phyloP scores from a whole-genome alignment of 2,113 vertebrate genomes.

The Pterophyllum scalare region DNA sequence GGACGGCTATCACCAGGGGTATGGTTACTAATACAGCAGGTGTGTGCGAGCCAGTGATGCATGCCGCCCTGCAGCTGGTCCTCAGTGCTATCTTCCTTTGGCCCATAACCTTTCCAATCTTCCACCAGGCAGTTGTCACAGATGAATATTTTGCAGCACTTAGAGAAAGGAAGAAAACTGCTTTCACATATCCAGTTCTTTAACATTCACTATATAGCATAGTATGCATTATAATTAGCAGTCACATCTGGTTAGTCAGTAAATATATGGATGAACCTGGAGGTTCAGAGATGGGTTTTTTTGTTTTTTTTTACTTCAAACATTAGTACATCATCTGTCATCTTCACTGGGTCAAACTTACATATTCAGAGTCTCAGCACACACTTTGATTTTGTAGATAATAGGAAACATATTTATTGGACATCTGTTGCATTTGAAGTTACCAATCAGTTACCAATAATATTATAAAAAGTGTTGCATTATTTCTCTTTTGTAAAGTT shows the following conservation, averaged over 20 bases:
- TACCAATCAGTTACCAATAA: slow-evolving; percentile 42
- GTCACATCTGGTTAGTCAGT: background rate
- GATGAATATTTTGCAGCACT: slow-evolving; percentile 64
- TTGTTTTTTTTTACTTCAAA: background rate
- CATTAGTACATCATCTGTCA: slow-evolving; percentile 10
- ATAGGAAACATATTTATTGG: slow-evolving; percentile 81
- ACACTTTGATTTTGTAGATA: slow-evolving; percentile 74
- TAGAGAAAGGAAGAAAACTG: slow-evolving; percentile 43
- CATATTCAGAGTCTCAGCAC: slow-evolving; percentile 16
- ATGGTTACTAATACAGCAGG: slow-evolving; percentile 85
- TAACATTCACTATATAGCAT: background rate
- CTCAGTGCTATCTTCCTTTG: slow-evolving; percentile 4
- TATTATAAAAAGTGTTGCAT: slow-evolving; percentile 34
- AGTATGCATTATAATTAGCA: background rate
- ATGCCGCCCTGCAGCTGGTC: slow-evolving; percentile 5
- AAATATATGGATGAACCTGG: background rate
- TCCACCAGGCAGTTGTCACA: background rate
- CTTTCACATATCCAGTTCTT: slow-evolving; percentile 39
- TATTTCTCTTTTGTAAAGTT: slow-evolving; percentile 66
- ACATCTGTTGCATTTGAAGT: slow-evolving; percentile 63
- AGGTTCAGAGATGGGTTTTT: slow-evolving; percentile 34
- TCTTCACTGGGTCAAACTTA: slow-evolving; percentile 19
- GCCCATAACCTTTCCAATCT: slow-evolving; percentile 3
- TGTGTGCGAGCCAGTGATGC: background rate
- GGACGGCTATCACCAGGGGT: slow-evolving; percentile 93